A percentile compares a stretch with the other conserved stretches of the same genome.
These are phyloP conservation scores for Heliothis subflexa DNA, from an alignment of 1,140 invertebrate species.

Conservation along the genomic window DNA sequence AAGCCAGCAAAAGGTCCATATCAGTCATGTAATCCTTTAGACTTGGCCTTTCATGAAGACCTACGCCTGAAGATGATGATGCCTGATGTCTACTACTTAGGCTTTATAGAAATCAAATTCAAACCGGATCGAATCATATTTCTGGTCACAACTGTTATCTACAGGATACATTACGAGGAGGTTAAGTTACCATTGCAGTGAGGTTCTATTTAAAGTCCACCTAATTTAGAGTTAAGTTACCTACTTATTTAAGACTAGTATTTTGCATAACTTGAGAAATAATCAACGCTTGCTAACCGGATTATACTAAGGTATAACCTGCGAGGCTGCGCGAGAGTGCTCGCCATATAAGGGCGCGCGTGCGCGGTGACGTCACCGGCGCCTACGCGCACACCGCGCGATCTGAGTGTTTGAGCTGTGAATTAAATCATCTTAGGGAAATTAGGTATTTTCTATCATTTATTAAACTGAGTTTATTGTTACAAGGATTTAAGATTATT, in stretches of 20 bases:
- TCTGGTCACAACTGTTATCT: not conserved
- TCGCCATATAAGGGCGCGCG: constrained; percentile 45
- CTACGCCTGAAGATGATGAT: too few species aligned
- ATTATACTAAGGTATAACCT: constrained; percentile 1
- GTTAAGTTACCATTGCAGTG: not conserved
- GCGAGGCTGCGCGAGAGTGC: constrained; percentile 20
- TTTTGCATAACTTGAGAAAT: not conserved
- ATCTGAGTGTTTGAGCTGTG: constrained; percentile 26
- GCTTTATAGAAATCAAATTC: too few species aligned
- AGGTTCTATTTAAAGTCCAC: not conserved
- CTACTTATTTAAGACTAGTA: not conserved
- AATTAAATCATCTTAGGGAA: constrained; percentile 46
- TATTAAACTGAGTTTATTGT: not conserved
- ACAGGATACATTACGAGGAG: not conserved
- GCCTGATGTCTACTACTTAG: too few species aligned
- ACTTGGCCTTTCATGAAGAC: too few species aligned
- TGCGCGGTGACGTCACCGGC: constrained; percentile 42
- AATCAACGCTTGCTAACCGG: constrained; percentile 19
- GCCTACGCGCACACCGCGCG: constrained; percentile 16
- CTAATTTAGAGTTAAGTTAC: not conserved
- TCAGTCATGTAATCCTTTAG: too few species aligned
- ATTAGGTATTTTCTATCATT: not conserved
- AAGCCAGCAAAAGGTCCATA: too few species aligned
- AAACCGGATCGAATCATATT: too few species aligned
- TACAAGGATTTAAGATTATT: too few species aligned